Evolutionary conservation across 2,797 vertebrate genomes (phyloP).

Genomic region (Thripadectes ignobilis): DNA sequence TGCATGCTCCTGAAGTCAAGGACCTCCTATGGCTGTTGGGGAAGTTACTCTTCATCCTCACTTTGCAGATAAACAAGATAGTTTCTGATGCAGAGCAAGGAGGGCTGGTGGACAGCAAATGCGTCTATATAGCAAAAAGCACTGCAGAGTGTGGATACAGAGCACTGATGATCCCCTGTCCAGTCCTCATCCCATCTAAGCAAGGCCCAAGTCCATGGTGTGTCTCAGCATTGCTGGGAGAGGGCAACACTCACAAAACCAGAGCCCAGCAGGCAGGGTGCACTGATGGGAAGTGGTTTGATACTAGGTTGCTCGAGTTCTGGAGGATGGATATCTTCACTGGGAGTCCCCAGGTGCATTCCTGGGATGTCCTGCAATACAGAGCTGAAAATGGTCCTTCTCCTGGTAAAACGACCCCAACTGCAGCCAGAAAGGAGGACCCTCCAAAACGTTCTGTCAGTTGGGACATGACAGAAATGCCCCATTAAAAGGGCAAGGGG

Average conservation of each 20-base stretch:
- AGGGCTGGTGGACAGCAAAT: neutral
- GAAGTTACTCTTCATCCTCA: neutral
- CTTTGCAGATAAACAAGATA: neutral
- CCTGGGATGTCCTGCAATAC: neutral
- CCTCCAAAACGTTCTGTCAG: neutral
- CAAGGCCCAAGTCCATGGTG: neutral
- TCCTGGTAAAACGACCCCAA: neutral
- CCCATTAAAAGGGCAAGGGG: neutral
- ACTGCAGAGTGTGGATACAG: rapidly evolving
- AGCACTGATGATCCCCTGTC: rapidly evolving
- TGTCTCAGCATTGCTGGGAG: neutral
- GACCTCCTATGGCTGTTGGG: neutral
- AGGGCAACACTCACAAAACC: rapidly evolving
- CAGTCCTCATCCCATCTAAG: neutral
- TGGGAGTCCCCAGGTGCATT: neutral
- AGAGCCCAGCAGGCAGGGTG: neutral
- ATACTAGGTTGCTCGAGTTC: neutral
- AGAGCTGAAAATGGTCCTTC: neutral
- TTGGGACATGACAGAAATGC: neutral
- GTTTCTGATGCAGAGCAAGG: neutral
- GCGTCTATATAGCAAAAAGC: neutral
- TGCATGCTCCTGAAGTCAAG: neutral
- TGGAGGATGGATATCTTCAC: neutral
- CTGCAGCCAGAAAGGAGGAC: neutral
- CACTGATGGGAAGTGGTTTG: neutral